Base-by-base conservation (phyloP, 2,113 vertebrate species). In the Xiphophorus maculatus region DNA sequence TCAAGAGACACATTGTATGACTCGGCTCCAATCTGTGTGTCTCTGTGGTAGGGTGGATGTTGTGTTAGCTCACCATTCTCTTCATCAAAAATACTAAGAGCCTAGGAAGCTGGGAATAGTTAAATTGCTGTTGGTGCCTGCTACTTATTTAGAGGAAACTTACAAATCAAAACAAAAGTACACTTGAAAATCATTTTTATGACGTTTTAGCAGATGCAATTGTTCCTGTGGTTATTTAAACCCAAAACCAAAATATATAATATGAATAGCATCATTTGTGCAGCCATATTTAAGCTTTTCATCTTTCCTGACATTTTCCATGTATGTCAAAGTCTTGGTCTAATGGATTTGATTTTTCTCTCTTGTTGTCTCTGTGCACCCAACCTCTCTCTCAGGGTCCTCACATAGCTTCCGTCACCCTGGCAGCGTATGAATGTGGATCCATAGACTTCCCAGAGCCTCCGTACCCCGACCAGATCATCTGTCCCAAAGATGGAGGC, bases 351-450 rank as follows among this genome's bases (percentile, higher is more conserved):
- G 3, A 29, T 33, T 60, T 9, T 32, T 44, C 4, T 83, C n/a
- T 48, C 15, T 4, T 37, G 13, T 29, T 10, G 2, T 40, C 5
- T 63, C 15, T 10, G 17, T 58, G 15, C 60, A 19, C 44, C 25
- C 71, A 61, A 12, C n/a, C 65, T 61, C 28, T 88, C 88, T 71
- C 9, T 51, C 87, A 99, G 98, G 98, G 98, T 83, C 98, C 98
- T 85, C 98, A 99, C 89, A 99, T 99, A 95, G 98, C 98, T 32
- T 99, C 98, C 11, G 98, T 99, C 58, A 99, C 98, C 8, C 94
- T 99, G 87, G 97, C 98, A 88, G 98, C 98, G 1, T 99, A 99
- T 69, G 98, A 99, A 93, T 99, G 98, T 79, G 96, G 97, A 85
- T 98, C 98, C 17, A 97, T 96, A 74, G 95, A 98, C 90, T 99